A percentile compares a stretch with the other conserved stretches of the same genome.
phyloP scores from a whole-genome alignment of 2,888 invertebrate genomes.

The Polymixis flavicincta region DNA sequence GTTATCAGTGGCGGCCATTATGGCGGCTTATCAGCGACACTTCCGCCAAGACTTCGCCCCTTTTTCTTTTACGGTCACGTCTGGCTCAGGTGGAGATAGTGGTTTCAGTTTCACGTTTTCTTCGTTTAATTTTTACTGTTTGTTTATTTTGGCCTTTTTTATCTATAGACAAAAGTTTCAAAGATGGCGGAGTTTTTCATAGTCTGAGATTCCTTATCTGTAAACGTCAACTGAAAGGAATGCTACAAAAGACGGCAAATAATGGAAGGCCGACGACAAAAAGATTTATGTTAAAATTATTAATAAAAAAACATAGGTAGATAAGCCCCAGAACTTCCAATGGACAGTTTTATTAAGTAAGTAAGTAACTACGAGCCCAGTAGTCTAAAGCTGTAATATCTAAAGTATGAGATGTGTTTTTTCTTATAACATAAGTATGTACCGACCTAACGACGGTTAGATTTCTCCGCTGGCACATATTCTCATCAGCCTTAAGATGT shows the following conservation, averaged over 20 bases:
- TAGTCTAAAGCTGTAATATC: not conserved
- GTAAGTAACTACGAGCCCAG: not conserved
- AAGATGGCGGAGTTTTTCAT: not conserved
- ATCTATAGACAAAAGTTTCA: slow-evolving; percentile 20
- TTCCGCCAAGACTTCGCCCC: slow-evolving; percentile 86
- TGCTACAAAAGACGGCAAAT: not conserved
- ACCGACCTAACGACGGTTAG: not conserved
- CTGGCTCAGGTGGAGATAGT: slow-evolving; percentile 82
- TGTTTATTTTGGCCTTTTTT: slow-evolving; percentile 53
- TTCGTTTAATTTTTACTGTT: slow-evolving; percentile 70
- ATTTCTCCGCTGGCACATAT: not conserved
- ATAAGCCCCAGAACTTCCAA: no score
- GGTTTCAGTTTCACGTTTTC: slow-evolving; percentile 66
- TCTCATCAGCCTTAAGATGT: not conserved
- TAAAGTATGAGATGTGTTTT: no score
- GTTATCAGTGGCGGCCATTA: slow-evolving; percentile 90
- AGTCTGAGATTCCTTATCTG: not conserved
- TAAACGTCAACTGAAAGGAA: not conserved
- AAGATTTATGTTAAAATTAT: no score
- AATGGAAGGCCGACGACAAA: not conserved
- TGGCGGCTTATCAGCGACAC: slow-evolving; percentile 88
- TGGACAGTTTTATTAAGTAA: no score
- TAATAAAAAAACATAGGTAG: no score
- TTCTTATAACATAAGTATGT: not conserved
- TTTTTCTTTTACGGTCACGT: slow-evolving; percentile 90